Evolutionary conservation across 2,888 invertebrate species (phyloP).

Genomic region (Scaptomyza polygonia): DNA sequence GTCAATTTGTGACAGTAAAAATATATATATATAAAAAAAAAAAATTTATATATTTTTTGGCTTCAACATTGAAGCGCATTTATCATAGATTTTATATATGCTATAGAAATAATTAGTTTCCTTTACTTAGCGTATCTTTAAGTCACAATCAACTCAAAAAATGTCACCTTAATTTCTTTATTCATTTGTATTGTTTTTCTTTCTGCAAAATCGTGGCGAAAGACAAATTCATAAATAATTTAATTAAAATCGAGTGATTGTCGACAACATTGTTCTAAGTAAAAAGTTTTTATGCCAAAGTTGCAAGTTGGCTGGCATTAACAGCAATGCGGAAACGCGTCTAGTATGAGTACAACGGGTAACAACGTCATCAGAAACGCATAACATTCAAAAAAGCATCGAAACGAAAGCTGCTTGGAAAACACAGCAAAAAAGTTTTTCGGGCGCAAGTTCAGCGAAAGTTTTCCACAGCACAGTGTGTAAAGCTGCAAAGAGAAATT

Average conservation of each 20-base stretch:
- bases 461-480: conserved; percentile 35
- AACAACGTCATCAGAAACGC: conserved; percentile 76
- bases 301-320: conserved; percentile 63
- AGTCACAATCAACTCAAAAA: not conserved
- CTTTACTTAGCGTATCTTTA: not conserved
- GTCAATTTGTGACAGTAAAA: not conserved
- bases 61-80: not conserved
- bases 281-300: conserved; percentile 59
- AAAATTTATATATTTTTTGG: not conserved
- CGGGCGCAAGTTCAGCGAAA: conserved; percentile 58
- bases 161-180: too few species aligned
- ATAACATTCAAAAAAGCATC: conserved; percentile 64
- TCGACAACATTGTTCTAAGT: conserved; percentile 71
- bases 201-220: not conserved
- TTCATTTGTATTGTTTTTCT: too few species aligned
- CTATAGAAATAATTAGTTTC: too few species aligned
- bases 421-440: conserved; percentile 54
- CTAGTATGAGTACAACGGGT: conserved; percentile 5
- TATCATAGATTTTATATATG: not conserved
- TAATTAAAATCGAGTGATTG: conserved; percentile 73
- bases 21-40: too few species aligned
- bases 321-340: conserved; percentile 40
- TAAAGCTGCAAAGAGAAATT: conserved; percentile 68
- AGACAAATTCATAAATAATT: conserved; percentile 76
- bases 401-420: conserved; percentile 27